Base-by-base conservation (phyloP, 2,797 vertebrate species). In the Macrochelys suwanniensis region DNA sequence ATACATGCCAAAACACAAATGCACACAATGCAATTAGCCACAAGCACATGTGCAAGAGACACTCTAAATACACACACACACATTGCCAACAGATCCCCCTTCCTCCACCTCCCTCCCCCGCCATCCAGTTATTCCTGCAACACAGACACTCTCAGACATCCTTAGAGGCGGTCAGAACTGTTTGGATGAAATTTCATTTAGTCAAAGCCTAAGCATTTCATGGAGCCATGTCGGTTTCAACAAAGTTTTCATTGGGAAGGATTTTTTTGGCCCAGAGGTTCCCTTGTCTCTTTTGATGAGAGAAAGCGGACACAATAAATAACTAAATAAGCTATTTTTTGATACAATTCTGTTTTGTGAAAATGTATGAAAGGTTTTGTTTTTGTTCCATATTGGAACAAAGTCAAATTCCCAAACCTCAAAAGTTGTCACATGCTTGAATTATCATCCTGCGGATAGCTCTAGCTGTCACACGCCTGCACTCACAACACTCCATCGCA, bases 1-100 rank as follows among this genome's bases (percentile, higher is more conserved):
- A 47, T 28, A 59, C 8, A 11, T n/a, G 3, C 23, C 45, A 85
- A 17, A 71, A 57, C 80, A 51, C 71, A 90, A 79, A 82, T 4
- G 25, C 33, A 37, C 42, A 5, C 0, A 0, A 5, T 11, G 26
- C 2, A 51, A 51, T 33, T 13, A 83, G 59, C 26, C 23, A 21
- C 77, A 49, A 5, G 7, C 1, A 49, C 51, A 28, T 1, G 5
- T 26, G 37, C 19, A 42, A 71, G 37, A 80, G 76, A 56, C 6
- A 42, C 49, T 49, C 7, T 33, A 94, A 28, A 50, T 12, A 57
- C 51, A 53, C 25, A 57, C 56, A 57, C 81, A 50, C 54, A 78
- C 82, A 57, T 10, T 54, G 87, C 49, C 85, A 94, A 61, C 33
- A n/a, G 11, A 53, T 61, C 17, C 8, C 21, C 49, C 37, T 42